These are phyloP conservation scores for Cyaniris semiargus DNA, from an alignment of 2,888 invertebrate species.

Conservation along the genomic window DNA sequence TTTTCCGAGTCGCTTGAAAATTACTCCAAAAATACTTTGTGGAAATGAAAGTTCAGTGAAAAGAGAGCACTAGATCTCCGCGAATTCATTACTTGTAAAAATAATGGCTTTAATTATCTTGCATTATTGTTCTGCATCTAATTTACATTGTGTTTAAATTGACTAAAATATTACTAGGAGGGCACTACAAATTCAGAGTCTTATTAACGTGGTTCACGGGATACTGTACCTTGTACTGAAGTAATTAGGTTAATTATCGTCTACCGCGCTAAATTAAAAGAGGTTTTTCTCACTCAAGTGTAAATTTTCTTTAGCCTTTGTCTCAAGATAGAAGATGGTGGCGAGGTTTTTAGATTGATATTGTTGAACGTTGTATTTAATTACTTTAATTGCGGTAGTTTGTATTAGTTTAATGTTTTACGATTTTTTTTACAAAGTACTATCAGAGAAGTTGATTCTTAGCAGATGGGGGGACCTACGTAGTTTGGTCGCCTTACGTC, in stretches of 20 bases:
- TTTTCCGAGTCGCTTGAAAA: background rate
- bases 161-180: conserved; percentile 58
- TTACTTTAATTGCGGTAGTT: background rate
- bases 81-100: background rate
- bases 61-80: background rate
- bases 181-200: conserved; percentile 57
- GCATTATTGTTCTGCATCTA: conserved; percentile 24
- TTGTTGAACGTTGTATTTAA: background rate
- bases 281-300: conserved; percentile 35
- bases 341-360: background rate
- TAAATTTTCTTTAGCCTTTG: conserved; percentile 37
- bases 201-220: conserved; percentile 33
- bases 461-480: too few relatives aligned
- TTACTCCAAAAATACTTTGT: background rate
- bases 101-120: conserved; percentile 14
- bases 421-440: too few relatives aligned
- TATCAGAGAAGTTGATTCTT: too few relatives aligned
- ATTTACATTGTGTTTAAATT: conserved; percentile 56
- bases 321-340: conserved; percentile 17
- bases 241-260: conserved; percentile 38
- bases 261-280: conserved; percentile 35
- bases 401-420: too few relatives aligned
- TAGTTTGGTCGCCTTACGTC: too few relatives aligned
- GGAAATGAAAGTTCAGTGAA: background rate
- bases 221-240: conserved; percentile 35